Evolutionary conservation across 2,113 vertebrate genomes (phyloP), one percentile per base, ranked within the genome.

Genomic region (Apeltes quadracus): DNA sequence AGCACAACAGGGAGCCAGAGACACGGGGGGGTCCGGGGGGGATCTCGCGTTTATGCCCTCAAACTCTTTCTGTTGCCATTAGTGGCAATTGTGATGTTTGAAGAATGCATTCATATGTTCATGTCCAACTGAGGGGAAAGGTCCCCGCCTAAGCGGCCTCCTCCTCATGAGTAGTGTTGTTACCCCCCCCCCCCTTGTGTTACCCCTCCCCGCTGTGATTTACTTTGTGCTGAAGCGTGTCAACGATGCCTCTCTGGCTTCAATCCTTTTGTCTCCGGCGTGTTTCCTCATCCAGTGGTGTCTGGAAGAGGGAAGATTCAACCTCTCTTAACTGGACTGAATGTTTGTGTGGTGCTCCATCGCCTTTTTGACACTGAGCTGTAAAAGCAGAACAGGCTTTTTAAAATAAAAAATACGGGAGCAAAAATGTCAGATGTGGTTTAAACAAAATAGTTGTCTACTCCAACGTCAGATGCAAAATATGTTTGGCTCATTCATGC

Each of bases 231-330:
- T 44, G 36, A 8, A 57, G 48, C 36, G 66, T 66, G 61, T 54
- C 32, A 5, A 48, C 25, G 61, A 53, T 13, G 41, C 54, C 38
- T 62, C 3, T 69, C 69, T 77, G 72, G 14, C 63, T 43, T 71
- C 53, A 54, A 0, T 9, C 66, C 58, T 51, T 69, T 78, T 69
- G 61, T 76, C 74, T 72, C 76, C 68, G 81, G 73, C 23, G 83
- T 64, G 64, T 72, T 67, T 50, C 41, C 59, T 72, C 50, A 0
- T 32, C 18, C 43, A 56, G 7, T 66, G 58, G 23, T 54, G 38
- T 41, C 63, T 69, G 69, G 59, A 76, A 75, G 64, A 62, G 20
- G 7, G 39, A 59, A 36, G 68, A 64, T 29, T 46, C 38, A 48
- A 10, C 34, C 7, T 1, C 46, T 6, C 43, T 69, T n/a, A n/a